These are phyloP conservation scores for Dicyrtoma fusca DNA, from an alignment of 2,888 invertebrate species.

Conservation along the genomic window DNA sequence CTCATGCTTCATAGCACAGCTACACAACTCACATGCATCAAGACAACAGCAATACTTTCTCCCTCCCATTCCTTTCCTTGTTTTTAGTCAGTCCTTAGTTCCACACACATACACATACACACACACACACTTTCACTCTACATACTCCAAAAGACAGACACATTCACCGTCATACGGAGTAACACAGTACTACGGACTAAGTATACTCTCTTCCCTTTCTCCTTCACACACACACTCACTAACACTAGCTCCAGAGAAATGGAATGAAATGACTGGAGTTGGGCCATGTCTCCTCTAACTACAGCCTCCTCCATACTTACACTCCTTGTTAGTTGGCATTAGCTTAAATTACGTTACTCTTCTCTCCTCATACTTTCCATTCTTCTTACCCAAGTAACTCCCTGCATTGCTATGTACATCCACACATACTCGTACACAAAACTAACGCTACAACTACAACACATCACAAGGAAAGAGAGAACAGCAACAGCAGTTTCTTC, in stretches of 20 bases:
- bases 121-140: too few species aligned
- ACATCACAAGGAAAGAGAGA: too few species aligned
- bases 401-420: background rate
- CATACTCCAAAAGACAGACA: too few species aligned
- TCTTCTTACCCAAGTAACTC: slow-evolving; percentile 4
- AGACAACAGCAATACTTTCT: slow-evolving; percentile 2
- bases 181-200: too few species aligned
- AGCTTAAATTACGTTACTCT: slow-evolving; percentile 29
- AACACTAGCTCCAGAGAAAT: background rate
- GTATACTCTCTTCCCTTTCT: slow-evolving; percentile 1
- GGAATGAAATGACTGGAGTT: background rate
- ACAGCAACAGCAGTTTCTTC: too few species aligned
- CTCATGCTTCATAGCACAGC: slow-evolving; percentile 33
- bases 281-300: slow-evolving; percentile 5
- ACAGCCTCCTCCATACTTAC: slow-evolving; percentile 11
- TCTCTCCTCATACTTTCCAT: slow-evolving; percentile 4
- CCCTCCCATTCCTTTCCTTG: background rate
- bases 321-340: slow-evolving; percentile 19
- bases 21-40: slow-evolving; percentile 22
- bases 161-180: too few species aligned
- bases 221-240: slow-evolving; percentile 1
- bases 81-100: too few species aligned
- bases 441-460: too few species aligned
- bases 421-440: background rate
- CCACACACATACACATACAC: too few species aligned